These are phyloP conservation scores for Cheilosia scutellata DNA, from an alignment of 2,888 invertebrate genomes.

Conservation along the genomic window DNA sequence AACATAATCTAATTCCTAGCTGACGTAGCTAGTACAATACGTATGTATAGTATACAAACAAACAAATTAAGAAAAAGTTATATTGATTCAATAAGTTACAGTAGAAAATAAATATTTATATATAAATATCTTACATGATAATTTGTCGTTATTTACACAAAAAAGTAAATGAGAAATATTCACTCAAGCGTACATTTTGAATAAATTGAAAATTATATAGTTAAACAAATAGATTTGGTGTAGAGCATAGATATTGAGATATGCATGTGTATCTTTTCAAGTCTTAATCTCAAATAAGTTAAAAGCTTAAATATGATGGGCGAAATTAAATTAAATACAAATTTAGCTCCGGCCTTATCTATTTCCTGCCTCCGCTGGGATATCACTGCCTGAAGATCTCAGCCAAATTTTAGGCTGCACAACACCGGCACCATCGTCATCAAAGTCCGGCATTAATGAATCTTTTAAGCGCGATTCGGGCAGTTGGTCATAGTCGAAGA, in stretches of 20 bases:
- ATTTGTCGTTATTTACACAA: conserved; percentile 56
- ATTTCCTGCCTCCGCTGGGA: conserved; percentile 64
- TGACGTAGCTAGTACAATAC: too few species aligned
- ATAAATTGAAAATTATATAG: conserved; percentile 30
- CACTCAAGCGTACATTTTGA: conserved; percentile 13
- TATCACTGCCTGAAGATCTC: conserved; percentile 64
- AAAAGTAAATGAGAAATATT: conserved; percentile 21
- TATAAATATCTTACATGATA: conserved; percentile 48
- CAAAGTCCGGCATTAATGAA: conserved; percentile 30
- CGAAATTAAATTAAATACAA: not conserved
- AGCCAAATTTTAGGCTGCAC: conserved; percentile 37
- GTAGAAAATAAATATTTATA: conserved; percentile 51
- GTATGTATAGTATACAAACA: not conserved
- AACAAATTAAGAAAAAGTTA: conserved; percentile 15
- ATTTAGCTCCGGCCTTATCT: conserved; percentile 74
- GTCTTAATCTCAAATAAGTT: conserved; percentile 59
- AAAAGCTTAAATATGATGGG: conserved; percentile 3
- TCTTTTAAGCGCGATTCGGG: conserved; percentile 81
- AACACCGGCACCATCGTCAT: conserved; percentile 39
- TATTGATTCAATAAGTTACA: conserved; percentile 49
- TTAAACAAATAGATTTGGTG: conserved; percentile 82
- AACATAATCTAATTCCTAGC: too few species aligned
- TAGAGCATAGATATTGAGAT: conserved; percentile 79
- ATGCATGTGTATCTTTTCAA: conserved; percentile 41
- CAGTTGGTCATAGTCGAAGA: conserved; percentile 83